Evolutionary conservation across 2,888 invertebrate genomes (phyloP).

Genomic region (Ditula angustiorana): DNA sequence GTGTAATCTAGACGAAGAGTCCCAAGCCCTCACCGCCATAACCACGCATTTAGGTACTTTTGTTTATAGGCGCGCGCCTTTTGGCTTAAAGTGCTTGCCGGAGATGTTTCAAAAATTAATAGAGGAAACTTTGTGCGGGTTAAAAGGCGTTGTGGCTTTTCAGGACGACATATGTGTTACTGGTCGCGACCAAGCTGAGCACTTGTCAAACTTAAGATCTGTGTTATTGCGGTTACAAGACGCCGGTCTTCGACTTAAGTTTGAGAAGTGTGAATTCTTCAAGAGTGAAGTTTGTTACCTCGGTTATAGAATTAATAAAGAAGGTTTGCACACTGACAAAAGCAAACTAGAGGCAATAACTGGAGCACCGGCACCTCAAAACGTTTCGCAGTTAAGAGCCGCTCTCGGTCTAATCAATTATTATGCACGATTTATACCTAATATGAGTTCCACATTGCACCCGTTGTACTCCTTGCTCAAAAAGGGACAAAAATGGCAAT

Average conservation of each 20-base stretch:
- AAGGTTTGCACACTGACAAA: slow-evolving; percentile 19
- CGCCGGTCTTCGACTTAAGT: slow-evolving; percentile 40
- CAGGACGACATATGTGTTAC: neutral
- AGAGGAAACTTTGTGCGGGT: neutral
- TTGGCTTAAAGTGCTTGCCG: neutral
- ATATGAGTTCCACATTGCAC: slow-evolving; percentile 4
- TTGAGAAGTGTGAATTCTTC: slow-evolving; percentile 35
- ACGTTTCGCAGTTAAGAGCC: slow-evolving; percentile 13
- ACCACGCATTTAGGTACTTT: slow-evolving; percentile 46
- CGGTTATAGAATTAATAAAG: slow-evolving; percentile 17
- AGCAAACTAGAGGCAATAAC: slow-evolving; percentile 22
- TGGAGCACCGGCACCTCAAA: slow-evolving; percentile 10
- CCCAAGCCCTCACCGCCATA: slow-evolving; percentile 45
- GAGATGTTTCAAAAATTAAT: neutral
- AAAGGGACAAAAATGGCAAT: slow-evolving; percentile 12
- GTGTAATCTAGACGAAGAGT: slow-evolving; percentile 39
- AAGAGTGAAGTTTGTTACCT: slow-evolving; percentile 28
- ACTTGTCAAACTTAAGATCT: neutral
- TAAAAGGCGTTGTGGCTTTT: neutral
- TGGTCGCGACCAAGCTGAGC: neutral
- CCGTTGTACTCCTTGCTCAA: slow-evolving; percentile 21
- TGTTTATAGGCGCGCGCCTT: slow-evolving; percentile 29
- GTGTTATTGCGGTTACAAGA: slow-evolving; percentile 8
- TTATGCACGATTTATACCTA: slow-evolving; percentile 22
- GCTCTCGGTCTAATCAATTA: slow-evolving; percentile 32